phyloP scores from a whole-genome alignment of 2,113 vertebrate species.

The Gambusia affinis region DNA sequence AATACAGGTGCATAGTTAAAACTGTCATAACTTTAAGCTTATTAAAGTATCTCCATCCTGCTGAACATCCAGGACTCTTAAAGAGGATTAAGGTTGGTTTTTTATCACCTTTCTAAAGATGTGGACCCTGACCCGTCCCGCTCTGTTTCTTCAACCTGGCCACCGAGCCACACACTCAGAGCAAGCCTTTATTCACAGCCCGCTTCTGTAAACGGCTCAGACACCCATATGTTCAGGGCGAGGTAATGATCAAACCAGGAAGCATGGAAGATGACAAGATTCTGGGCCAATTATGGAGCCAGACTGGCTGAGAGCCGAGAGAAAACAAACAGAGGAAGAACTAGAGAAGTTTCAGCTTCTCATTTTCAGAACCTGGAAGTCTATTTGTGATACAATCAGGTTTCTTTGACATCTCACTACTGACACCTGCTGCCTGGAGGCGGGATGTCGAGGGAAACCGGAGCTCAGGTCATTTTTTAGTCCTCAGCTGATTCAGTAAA shows the following conservation, averaged over 20 bases:
- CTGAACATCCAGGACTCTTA: background rate
- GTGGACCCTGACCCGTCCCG: background rate
- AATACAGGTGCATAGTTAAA: background rate
- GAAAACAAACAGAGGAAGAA: background rate
- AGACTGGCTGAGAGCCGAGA: slow-evolving; percentile 9
- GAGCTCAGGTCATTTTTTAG: slow-evolving; percentile 18
- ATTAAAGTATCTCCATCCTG: background rate
- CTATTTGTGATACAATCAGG: slow-evolving; percentile 1
- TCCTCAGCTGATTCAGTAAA: slow-evolving; percentile 27
- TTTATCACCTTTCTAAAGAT: background rate
- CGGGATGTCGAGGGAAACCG: slow-evolving; percentile 39
- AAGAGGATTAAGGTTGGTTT: background rate
- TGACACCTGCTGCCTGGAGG: slow-evolving; percentile 70
- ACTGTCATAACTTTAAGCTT: background rate
- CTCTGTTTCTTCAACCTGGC: slow-evolving; percentile 39
- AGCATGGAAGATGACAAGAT: slow-evolving; percentile 45
- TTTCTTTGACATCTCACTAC: slow-evolving; percentile 57
- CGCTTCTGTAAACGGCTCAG: slow-evolving; percentile 39
- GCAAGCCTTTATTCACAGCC: slow-evolving; percentile 42
- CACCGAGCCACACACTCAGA: slow-evolving; percentile 20
- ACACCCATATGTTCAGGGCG: slow-evolving; percentile 54
- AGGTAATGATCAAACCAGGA: slow-evolving; percentile 51
- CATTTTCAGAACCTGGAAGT: slow-evolving; percentile 10
- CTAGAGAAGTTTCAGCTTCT: slow-evolving; percentile 13
- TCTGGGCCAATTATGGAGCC: slow-evolving; percentile 48